Evolutionary conservation across 2,797 vertebrate species (phyloP), one percentile per base, ranked within the genome.

Genomic region (Cheirogaleus major): DNA sequence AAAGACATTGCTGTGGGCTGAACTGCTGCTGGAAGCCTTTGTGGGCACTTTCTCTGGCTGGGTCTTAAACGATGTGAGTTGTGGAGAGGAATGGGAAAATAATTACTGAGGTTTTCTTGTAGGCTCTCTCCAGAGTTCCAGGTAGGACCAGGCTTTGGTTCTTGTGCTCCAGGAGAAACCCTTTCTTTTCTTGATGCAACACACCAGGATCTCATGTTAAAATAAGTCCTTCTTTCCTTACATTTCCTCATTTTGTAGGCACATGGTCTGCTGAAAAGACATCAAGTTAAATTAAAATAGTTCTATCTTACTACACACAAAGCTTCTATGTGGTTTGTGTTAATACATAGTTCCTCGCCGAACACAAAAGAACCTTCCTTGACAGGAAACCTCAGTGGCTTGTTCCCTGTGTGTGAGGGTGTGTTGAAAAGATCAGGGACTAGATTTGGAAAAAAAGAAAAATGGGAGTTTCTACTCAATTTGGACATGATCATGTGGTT

Each of bases 171-270:
- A 38, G 25, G 38, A 75, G 25, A 45, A 63, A 25, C 65, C 65
- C 65, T 69, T 67, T 67, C 27, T 92, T 50, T 82, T 86, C 20
- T 45, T 3, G 9, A 61, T 7, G 10, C 7, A 41, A 3, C 11
- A 12, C 10, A 22, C 15, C 32, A 61, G 73, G 52, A 27, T 17
- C 35, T 72, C 55, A 52, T 32, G n/a, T 70, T 43, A 75, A 76
- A 96, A 76, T 52, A 75, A 96, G 45, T n/a, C 48, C 5, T 89
- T 45, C 48, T 23, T 95, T 86, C 25, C n/a, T 89, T 87, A 30
- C 18, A 15, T 50, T 48, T 76, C 82, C 92, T 95, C 91, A 78
- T 52, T n/a, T 61, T 45, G 30, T 25, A 75, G 48, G 63, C 50
- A 20, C 30, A 10, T 45, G 43, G 10, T 91, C 83, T 95, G 52